Base-by-base conservation (phyloP, 2,113 vertebrate species). In the Columbina picui region DNA sequence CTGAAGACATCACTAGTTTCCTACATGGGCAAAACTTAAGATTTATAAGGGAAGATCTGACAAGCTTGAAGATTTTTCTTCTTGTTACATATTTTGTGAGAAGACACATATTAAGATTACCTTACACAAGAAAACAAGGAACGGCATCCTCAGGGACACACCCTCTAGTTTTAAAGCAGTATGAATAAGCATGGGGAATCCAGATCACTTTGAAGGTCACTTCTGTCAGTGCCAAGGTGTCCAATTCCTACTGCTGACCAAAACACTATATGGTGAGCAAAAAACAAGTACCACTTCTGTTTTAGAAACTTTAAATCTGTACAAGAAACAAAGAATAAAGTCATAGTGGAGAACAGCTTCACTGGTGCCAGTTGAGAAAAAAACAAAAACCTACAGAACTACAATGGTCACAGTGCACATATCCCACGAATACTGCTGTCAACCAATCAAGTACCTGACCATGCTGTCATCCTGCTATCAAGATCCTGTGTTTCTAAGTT, bases 381-480 rank as follows among this genome's bases (percentile, higher is more conserved):
- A 14, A 3, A 26, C 23, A 49, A 50, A 29, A 7, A 12, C 12
- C 18, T 50, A 23, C 70, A 83, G 45, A 79, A 34, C 27, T 22
- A 74, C 1, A 0, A 45, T 1, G 14, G 39, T 10, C 45, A 69
- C 34, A 50, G 25, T 3, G 7, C 21, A 43, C 0, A 0, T 12
- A 55, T 29, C 23, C 15, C 4, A 2, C 25, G 25, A 30, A 6
- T 5, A 19, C 68, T 80, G 45, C 57, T 57, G n/a, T 16, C 50
- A 77, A 6, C 10, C 1, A 4, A 7, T 20, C 38, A 52, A 3
- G 5, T 6, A 53, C 12, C 30, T 65, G 76, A 20, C 68, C n/a
- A 32, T 6, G 39, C 15, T 3, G 0, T 13, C 63, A 64, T 16
- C 11, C 26, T 26, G 13, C 32, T 45, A 49, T 6, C 53, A 63